Conservation (phyloP, 1,140 invertebrate species). For the Drosophila melanica region DNA sequence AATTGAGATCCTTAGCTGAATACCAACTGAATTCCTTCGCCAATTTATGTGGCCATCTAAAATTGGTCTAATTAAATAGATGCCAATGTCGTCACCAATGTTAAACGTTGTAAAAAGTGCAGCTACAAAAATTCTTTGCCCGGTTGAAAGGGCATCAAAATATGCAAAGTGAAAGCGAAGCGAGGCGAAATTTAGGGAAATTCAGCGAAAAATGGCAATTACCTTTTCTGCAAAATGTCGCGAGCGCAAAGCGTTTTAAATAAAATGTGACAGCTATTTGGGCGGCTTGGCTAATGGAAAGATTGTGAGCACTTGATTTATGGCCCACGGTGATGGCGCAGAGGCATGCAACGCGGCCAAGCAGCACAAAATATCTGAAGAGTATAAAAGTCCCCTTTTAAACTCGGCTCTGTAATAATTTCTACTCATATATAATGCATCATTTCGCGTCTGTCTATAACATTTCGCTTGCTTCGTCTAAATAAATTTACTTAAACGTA, state of each 20-base stretch:
- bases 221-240: conserved; percentile 34
- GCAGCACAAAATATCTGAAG: neutral
- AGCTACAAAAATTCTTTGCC: conserved; percentile 9
- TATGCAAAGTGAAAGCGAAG: conserved; percentile 23
- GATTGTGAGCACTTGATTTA: conserved; percentile 65
- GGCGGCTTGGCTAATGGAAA: conserved; percentile 65
- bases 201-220: conserved; percentile 48
- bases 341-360: conserved; percentile 55
- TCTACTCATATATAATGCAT: too few species aligned
- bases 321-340: conserved; percentile 58
- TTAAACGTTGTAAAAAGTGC: conserved; percentile 6
- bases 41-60: conserved; percentile 60
- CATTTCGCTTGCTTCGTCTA: too few species aligned
- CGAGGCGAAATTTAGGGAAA: too few species aligned
- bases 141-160: conserved; percentile 1
- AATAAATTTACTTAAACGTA: too few species aligned
- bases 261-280: conserved; percentile 73
- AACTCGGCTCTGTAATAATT: too few species aligned
- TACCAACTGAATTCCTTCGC: conserved; percentile 17
- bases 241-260: conserved; percentile 51
- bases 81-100: neutral
- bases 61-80: conserved; percentile 52
- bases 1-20: conserved; percentile 4
- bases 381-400: neutral
- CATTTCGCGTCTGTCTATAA: too few species aligned